Evolutionary conservation across 1,140 invertebrate genomes (phyloP), one percentile per base, ranked within the genome.

Genomic region (Drosophila ohnishii): DNA sequence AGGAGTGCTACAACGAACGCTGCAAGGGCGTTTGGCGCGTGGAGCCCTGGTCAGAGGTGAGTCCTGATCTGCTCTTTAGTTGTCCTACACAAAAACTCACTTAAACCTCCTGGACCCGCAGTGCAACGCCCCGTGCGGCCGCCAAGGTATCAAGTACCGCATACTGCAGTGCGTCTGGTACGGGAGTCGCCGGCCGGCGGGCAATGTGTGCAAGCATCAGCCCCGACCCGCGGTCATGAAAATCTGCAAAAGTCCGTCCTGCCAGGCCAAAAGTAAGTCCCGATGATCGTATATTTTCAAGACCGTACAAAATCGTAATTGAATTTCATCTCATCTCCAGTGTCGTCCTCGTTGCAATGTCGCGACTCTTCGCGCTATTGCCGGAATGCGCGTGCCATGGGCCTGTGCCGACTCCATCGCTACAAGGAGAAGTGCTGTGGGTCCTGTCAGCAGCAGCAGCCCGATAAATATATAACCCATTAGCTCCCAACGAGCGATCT

Each of bases 131-230:
- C 92, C 93, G 5, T 98, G 97, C 89, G 93, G 93, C 25, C 78
- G 86, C 1, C 92, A 93, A 37, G 97, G 97, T 2, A 94, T 96
- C 47, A 96, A 96, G 91, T 97, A 96, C 83, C 94, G 97, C 76
- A 95, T 96, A 76, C 92, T 98, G 39, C 95, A 97, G 81, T 98
- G 97, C 91, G 96, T 97, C 53, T 98, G 97, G 97, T 95, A 94
- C 79, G 95, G 95, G 40, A 96, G 95, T 16, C 95, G 96, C 80
- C 94, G 95, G 80, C 94, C 96, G 28, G 96, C 97, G 9, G 96
- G 96, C 14, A 96, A 96, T 78, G 95, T 96, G 19, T 97, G 97
- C 91, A 94, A 94, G 65, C 94, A 95, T 75, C 92, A 95, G 75
- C 93, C 94, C 8, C 92, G 96, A 61, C 96, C 96, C 3, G 92